Evolutionary conservation across 2,888 invertebrate species (phyloP).

Genomic region (Lepidocyrtoides sp.): DNA sequence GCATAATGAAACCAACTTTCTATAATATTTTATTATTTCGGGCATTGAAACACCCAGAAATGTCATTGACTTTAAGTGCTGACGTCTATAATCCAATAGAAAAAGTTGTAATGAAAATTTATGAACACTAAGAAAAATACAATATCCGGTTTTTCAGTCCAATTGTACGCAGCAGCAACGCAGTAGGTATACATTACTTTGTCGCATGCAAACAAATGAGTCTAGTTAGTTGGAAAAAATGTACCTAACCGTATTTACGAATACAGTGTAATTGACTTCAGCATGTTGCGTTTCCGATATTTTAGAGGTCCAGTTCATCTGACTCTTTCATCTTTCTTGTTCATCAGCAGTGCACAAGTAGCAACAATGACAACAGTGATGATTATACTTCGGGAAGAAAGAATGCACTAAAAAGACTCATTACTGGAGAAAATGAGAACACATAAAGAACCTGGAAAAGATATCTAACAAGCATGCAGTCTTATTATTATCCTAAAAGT

Average conservation of each 20-base stretch:
- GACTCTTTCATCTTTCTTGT: not conserved
- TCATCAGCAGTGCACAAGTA: not conserved
- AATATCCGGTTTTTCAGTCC: too few species aligned
- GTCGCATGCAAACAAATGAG: constrained; percentile 17
- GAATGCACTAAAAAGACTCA: constrained; percentile 48
- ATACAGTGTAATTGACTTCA: constrained; percentile 36
- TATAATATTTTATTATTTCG: too few species aligned
- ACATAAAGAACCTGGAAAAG: not conserved
- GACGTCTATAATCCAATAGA: too few species aligned
- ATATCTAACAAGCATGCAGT: constrained; percentile 42
- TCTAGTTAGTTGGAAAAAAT: not conserved
- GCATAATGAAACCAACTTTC: too few species aligned
- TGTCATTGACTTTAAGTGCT: too few species aligned
- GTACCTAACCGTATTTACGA: not conserved
- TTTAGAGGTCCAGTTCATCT: not conserved
- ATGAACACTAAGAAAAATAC: too few species aligned
- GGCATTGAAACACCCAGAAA: not conserved
- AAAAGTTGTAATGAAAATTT: not conserved
- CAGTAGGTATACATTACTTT: not conserved
- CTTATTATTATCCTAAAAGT: constrained; percentile 29
- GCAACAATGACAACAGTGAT: constrained; percentile 3
- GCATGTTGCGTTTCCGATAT: constrained; percentile 63
- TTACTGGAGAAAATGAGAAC: constrained; percentile 65
- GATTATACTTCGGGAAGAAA: constrained; percentile 52
- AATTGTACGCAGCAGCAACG: too few species aligned